Evolutionary conservation across 2,113 vertebrate species (phyloP).

Genomic region (Epinephelus lanceolatus): DNA sequence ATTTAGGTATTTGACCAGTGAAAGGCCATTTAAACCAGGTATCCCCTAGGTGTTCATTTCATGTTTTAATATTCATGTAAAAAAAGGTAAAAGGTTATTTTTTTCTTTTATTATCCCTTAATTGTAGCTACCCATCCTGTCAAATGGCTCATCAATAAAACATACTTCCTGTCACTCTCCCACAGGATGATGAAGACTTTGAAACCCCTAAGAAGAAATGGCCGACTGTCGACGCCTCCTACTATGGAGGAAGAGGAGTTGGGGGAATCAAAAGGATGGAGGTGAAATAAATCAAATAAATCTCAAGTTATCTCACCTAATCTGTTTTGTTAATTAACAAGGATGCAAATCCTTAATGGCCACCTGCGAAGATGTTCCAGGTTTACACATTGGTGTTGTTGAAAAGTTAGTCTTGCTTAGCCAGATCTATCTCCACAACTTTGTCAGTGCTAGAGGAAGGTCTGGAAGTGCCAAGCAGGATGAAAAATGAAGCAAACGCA

Average conservation of each 20-base stretch:
- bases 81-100: neutral
- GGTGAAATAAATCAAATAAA: slow-evolving; percentile 80
- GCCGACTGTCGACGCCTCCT: slow-evolving; percentile 95
- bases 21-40: neutral
- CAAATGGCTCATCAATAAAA: neutral
- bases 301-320: neutral
- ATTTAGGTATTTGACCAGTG: slow-evolving; percentile 19
- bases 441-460: no score
- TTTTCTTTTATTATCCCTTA: neutral
- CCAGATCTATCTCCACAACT: no score
- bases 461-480: no score
- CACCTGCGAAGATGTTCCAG: neutral
- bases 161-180: slow-evolving; percentile 1
- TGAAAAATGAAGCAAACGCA: no score
- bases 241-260: slow-evolving; percentile 96
- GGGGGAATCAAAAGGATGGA: slow-evolving; percentile 99
- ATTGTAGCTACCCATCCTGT: neutral
- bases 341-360: neutral
- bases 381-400: neutral
- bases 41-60: neutral
- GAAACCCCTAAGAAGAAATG: slow-evolving; percentile 91
- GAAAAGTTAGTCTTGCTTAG: neutral
- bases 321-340: neutral
- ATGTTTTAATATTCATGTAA: neutral
- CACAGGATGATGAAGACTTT: slow-evolving; percentile 90